Percentiles rank a stretch among this genome's conserved stretches.
Evolutionary conservation across 2,888 invertebrate genomes (phyloP).

Genomic region (Xylota segnis): DNA sequence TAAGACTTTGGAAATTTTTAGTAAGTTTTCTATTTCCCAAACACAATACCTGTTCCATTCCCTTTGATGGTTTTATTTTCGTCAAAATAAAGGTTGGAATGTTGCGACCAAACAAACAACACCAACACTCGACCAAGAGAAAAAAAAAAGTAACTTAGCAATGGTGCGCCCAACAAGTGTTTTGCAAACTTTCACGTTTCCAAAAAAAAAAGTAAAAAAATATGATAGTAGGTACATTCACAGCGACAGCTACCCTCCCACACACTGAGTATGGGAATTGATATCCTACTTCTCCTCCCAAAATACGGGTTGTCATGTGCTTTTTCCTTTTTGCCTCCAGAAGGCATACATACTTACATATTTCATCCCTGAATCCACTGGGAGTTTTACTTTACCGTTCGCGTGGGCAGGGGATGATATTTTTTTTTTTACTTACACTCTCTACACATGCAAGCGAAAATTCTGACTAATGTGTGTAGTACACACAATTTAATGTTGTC

Average conservation of each 20-base stretch:
- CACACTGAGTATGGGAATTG: neutral
- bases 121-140: neutral
- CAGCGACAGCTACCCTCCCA: conserved; percentile 3
- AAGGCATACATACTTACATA: neutral
- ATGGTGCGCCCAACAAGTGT: conserved; percentile 24
- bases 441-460: neutral
- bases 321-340: neutral
- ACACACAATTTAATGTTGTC: conserved; percentile 9
- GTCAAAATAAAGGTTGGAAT: too few species aligned
- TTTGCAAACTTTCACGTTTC: conserved; percentile 11
- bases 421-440: neutral
- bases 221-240: neutral
- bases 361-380: neutral
- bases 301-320: neutral
- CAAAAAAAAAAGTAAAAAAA: neutral
- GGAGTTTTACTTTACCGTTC: neutral
- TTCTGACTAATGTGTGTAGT: conserved; percentile 11
- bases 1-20: too few species aligned
- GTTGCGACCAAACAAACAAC: neutral
- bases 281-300: neutral
- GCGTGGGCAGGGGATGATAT: neutral
- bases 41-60: too few species aligned
- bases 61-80: neutral
- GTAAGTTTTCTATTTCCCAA: too few species aligned
- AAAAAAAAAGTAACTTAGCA: neutral